These are phyloP conservation scores for Microtus montanus DNA, from an alignment of 2,113 vertebrate genomes.

Conservation along the genomic window DNA sequence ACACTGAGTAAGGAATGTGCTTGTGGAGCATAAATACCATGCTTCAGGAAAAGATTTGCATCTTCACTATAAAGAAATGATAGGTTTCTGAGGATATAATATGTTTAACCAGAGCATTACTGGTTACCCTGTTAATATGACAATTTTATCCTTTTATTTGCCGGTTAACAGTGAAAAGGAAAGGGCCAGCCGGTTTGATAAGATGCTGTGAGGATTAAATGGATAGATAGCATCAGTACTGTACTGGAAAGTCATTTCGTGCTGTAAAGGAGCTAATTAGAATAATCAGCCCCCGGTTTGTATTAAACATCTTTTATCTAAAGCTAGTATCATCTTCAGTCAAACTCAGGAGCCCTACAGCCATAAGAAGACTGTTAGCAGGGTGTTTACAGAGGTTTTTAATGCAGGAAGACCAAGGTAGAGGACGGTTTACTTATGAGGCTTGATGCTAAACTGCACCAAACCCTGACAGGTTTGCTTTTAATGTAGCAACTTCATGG, in stretches of 20 bases:
- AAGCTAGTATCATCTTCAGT: not conserved
- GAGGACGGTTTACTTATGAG: conserved; percentile 14
- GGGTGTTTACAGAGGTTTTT: not conserved
- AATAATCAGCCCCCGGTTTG: not conserved
- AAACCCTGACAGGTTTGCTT: conserved; percentile 4
- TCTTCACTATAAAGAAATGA: not conserved
- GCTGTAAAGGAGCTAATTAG: not conserved
- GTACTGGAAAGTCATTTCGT: not conserved
- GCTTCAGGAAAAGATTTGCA: not conserved
- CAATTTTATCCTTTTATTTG: not conserved
- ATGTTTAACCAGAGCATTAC: not conserved
- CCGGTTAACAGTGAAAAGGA: not conserved
- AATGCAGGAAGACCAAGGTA: not conserved
- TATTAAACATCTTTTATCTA: conserved; percentile 14
- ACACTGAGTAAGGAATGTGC: not conserved
- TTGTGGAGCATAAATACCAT: not conserved
- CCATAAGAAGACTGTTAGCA: not conserved
- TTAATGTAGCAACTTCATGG: not conserved
- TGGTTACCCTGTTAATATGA: not conserved
- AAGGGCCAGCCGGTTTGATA: not conserved
- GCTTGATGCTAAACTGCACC: not conserved
- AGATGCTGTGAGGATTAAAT: not conserved
- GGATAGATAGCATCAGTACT: not conserved
- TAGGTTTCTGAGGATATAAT: not conserved
- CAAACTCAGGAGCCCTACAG: not conserved